Conservation (phyloP, 1,140 invertebrate species). For the Chlorops oryzae region DNA sequence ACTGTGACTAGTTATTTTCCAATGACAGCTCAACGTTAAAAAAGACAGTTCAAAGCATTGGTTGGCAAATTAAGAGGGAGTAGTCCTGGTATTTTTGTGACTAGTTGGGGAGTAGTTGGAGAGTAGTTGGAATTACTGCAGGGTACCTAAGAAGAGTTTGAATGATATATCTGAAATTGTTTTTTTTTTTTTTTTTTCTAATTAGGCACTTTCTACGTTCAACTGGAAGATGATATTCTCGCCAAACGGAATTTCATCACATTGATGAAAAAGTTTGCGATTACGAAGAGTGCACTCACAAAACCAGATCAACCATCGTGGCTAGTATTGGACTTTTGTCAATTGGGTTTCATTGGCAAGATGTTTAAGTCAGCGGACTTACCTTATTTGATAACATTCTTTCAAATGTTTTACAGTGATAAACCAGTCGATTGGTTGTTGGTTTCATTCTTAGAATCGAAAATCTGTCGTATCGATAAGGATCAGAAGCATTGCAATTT, state of each 20-base stretch:
- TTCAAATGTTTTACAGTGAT: conserved; percentile 81
- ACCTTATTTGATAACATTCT: conserved; percentile 84
- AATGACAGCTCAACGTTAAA: too few species aligned
- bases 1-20: too few species aligned
- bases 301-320: conserved; percentile 61
- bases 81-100: too few species aligned
- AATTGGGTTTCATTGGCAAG: conserved; percentile 90
- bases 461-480: conserved; percentile 83
- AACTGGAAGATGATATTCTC: conserved; percentile 94
- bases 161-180: not conserved
- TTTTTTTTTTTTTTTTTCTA: conserved; percentile 1
- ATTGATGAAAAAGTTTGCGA: conserved; percentile 81
- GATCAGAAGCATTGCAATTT: conserved; percentile 84
- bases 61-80: too few species aligned
- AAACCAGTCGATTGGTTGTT: conserved; percentile 97
- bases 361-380: conserved; percentile 87
- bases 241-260: conserved; percentile 80
- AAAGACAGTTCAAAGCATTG: too few species aligned
- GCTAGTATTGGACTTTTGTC: conserved; percentile 93
- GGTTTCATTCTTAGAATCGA: conserved; percentile 84
- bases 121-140: too few species aligned
- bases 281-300: conserved; percentile 65
- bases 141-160: too few species aligned
- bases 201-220: conserved; percentile 66
- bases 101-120: too few species aligned